Percentiles rank a stretch among this genome's conserved stretches.
Conservation (phyloP, 2,113 vertebrate genomes). For the Corythaixoides concolor region DNA sequence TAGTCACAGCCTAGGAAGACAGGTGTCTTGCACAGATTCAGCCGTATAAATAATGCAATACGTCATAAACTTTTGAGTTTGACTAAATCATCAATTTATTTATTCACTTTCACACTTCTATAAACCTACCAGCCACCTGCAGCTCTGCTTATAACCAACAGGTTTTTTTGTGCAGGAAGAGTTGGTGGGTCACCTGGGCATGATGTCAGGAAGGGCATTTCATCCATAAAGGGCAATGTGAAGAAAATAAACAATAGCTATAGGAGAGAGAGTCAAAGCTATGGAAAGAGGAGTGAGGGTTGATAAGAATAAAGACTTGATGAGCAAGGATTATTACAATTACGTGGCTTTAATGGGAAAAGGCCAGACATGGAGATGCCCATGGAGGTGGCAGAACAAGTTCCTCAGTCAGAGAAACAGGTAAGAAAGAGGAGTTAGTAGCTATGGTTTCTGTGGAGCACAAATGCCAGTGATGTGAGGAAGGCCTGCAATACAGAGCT, state of each 20-base stretch:
- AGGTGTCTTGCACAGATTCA: not conserved
- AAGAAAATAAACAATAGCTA: not conserved
- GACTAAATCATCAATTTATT: not conserved
- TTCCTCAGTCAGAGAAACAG: not conserved
- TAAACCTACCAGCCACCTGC: not conserved
- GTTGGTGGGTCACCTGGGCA: not conserved
- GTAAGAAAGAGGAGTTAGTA: not conserved
- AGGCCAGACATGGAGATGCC: not conserved
- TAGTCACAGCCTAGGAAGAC: not conserved
- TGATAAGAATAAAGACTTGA: not conserved
- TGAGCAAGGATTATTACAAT: not conserved
- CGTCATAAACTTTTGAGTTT: not conserved
- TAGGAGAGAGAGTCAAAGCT: not conserved
- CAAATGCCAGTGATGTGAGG: not conserved
- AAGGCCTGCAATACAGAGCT: not conserved
- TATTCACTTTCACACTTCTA: not conserved
- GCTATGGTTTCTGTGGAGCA: not conserved
- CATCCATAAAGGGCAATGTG: not conserved
- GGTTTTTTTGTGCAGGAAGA: not conserved
- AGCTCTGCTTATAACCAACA: not conserved
- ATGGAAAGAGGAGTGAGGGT: not conserved
- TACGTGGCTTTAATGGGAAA: not conserved
- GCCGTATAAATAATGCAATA: not conserved
- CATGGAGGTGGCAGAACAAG: not conserved
- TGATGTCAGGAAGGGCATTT: not conserved